phyloP scores from a whole-genome alignment of 2,113 vertebrate genomes.

The Siniperca knerii region DNA sequence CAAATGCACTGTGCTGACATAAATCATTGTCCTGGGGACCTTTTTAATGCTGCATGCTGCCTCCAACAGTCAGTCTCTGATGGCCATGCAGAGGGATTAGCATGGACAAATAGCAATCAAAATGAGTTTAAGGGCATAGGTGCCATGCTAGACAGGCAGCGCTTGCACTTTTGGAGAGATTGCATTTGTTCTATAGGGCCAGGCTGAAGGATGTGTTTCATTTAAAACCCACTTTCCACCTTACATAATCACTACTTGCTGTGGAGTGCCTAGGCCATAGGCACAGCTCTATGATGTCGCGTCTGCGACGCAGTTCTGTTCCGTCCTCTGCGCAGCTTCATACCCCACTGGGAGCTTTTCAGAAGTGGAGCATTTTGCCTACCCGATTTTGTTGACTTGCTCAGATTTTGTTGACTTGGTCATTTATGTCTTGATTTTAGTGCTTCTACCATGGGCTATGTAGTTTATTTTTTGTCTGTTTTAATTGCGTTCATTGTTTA shows the following conservation, averaged over 20 bases:
- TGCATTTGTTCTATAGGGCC: slow-evolving; percentile 52
- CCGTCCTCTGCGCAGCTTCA: too few relatives aligned
- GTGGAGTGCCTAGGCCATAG: not conserved
- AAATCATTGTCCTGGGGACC: slow-evolving; percentile 40
- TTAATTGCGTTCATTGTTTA: too few relatives aligned
- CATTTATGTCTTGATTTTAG: too few relatives aligned
- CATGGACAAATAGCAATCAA: slow-evolving; percentile 55
- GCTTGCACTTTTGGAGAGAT: slow-evolving; percentile 45
- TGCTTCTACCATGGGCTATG: too few relatives aligned
- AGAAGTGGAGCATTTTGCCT: too few relatives aligned
- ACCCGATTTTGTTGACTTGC: too few relatives aligned
- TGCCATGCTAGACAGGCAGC: slow-evolving; percentile 21
- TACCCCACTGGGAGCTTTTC: too few relatives aligned
- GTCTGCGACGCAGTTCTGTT: too few relatives aligned
- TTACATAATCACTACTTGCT: slow-evolving; percentile 56
- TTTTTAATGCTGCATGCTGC: slow-evolving; percentile 28
- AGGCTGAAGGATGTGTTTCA: slow-evolving; percentile 57
- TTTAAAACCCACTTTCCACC: slow-evolving; percentile 51
- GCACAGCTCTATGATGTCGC: too few relatives aligned
- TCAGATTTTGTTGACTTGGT: too few relatives aligned
- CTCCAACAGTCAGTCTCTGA: slow-evolving; percentile 25
- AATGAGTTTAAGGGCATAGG: slow-evolving; percentile 35
- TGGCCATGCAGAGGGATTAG: slow-evolving; percentile 36
- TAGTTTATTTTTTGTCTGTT: too few relatives aligned
- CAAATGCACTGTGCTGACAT: slow-evolving; percentile 18